Evolutionary conservation across 2,888 invertebrate genomes (phyloP), one percentile per base, ranked within the genome.

Genomic region (Tethea ocularis): DNA sequence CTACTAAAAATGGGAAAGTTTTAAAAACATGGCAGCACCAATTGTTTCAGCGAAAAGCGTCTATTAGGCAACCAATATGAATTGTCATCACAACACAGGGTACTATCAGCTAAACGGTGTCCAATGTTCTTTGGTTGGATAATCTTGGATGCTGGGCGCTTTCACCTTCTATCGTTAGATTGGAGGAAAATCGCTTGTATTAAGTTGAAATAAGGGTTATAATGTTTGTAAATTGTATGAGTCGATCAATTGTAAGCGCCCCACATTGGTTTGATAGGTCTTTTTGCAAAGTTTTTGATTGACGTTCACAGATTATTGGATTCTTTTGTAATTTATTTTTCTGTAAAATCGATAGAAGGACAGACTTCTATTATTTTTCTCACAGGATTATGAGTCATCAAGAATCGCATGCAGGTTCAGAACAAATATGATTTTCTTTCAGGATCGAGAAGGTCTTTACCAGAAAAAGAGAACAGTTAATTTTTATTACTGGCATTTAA

Each of bases 11-110:
- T 46, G 46, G 54, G 22, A 22, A 54, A 54, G 22, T 33, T 36
- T 33, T 6, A 13, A 46, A 10, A 7, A 11, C 10, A 57, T 61
- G 24, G 67, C 71, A 80, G 75, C 75, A 59, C 71, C n/a, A 29
- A 52, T 15, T 57, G 29, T 57, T 62, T 55, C 62, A 57, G 51
- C 64, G 67, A 68, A 71, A 71, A 70, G 63, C 72, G 59, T 61
- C 57, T 75, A 74, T 74, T 75, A 83, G 59, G 77, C 83, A 63
- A 69, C 81, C 75, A 64, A 72, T 70, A 69, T 65, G 64, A 72
- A 74, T 70, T 68, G 82, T 68, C 74, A 59, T 64, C 58, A 58
- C 29, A 61, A 66, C 66, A 72, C 69, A 66, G 63, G 67, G 69
- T 62, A 67, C 68, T 65, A 66, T 69, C 63, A 62, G 59, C 52